These are phyloP conservation scores for Halocaridina rubra DNA, from an alignment of 2,888 invertebrate genomes.

Conservation along the genomic window DNA sequence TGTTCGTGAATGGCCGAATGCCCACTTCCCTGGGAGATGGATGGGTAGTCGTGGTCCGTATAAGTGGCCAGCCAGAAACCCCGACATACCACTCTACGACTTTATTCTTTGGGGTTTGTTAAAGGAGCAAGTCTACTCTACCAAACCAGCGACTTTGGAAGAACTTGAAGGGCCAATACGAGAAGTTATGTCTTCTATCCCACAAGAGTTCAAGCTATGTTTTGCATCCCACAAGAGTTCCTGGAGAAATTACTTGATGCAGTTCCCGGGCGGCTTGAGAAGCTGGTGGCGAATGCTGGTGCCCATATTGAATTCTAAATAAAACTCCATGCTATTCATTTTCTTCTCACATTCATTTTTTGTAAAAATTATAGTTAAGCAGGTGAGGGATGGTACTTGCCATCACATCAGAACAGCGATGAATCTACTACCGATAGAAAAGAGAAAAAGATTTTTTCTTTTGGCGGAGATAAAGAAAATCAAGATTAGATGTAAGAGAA, in stretches of 20 bases:
- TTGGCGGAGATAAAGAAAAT: too few relatives aligned
- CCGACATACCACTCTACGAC: background rate
- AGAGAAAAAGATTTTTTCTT: too few relatives aligned
- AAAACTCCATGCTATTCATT: background rate
- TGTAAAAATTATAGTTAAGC: background rate
- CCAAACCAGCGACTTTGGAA: slow-evolving; percentile 11
- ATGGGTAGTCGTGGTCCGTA: slow-evolving; percentile 23
- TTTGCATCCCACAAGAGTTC: background rate
- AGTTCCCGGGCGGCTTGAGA: background rate
- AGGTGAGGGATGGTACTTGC: too few relatives aligned
- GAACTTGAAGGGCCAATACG: slow-evolving; percentile 5
- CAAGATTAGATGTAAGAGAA: too few relatives aligned
- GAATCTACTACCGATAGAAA: too few relatives aligned
- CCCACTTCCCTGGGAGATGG: background rate
- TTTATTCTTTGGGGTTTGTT: background rate
- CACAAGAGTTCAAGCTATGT: background rate
- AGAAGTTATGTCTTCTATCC: slow-evolving; percentile 1
- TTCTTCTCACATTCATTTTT: slow-evolving; percentile 8
- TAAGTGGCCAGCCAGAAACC: background rate
- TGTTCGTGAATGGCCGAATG: slow-evolving; percentile 15
- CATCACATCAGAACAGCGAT: too few relatives aligned
- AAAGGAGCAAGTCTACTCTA: too few relatives aligned
- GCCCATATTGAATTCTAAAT: background rate
- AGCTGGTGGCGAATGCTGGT: background rate
- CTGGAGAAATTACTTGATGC: background rate